Base-by-base conservation (phyloP, 2,797 vertebrate species). In the Tokudaia muenninki region DNA sequence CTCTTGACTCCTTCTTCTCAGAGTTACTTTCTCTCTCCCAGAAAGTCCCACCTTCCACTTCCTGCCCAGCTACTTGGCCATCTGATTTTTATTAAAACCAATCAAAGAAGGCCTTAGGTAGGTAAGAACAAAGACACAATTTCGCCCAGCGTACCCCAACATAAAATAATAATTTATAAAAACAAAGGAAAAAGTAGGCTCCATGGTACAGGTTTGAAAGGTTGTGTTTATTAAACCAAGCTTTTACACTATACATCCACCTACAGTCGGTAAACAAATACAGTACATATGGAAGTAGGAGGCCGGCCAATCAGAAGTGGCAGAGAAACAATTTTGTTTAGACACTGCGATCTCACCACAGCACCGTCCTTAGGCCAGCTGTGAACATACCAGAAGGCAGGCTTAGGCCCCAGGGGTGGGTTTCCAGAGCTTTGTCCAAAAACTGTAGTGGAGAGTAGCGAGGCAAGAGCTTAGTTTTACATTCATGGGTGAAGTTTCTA, bases 171-270 rank as follows among this genome's bases (percentile, higher is more conserved):
- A 65, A 47, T 13, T 84, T 84, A 61, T 44, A 17, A 22, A 61
- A 12, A 41, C 47, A 37, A 26, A 70, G 44, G 21, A 96, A 93
- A 93, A 78, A 92, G 10, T 16, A 79, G 93, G 82, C 84, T 57
- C 70, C 90, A 93, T 3, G 92, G 34, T 8, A 84, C 55, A 94
- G 87, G 70, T 92, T 97, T 70, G 6, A 47, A 92, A 9, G 13
- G 94, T 88, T 97, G 94, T 79, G 92, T 98, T 98, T 98, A 98
- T 98, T 98, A 96, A 83, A 97, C 86, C 93, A 97, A 97, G 96
- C 67, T 96, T 95, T 96, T 95, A 96, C 97, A 98, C 97, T 21
- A 90, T 44, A 41, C 75, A 90, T 87, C 94, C 96, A 98, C 96
- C 97, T 97, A 96, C n/a, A 94, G 90, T 90, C 94, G 91, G 97